Base-by-base conservation (phyloP, 1,140 invertebrate species). In the Pseudomyrmex gracilis region DNA sequence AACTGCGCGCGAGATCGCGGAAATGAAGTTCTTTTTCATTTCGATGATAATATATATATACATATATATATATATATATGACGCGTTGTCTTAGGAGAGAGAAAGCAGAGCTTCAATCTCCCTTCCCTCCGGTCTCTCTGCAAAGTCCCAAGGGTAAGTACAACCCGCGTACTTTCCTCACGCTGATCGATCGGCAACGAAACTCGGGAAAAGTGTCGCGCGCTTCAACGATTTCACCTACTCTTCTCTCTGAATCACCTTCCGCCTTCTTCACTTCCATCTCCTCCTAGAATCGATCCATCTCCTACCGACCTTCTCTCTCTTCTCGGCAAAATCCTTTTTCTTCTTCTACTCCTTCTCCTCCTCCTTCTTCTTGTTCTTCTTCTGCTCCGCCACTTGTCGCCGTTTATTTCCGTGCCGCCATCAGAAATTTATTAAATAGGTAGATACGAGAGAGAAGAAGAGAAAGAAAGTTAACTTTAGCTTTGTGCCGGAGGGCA, bases 361-460 rank as follows among this genome's bases (percentile, higher is more conserved):
- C 34, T 34, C 7, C 5, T 34, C 0, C 5, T 34, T 34, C 34
- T 34, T 34, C 5, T 34, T 5, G n/a, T n/a, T 34, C 5, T 34
- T 5, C 5, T 34, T 34, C 34, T 34, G 45, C 47, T 76, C 20
- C 49, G 70, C 43, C n/a, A 74, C 78, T 73, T 82, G 58, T 61
- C 78, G 58, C 47, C 78, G 24, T 73, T 73, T 73, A 74, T 82
- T 61, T 82, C 47, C 47, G 47, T 43, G 24, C 15, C 22, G 60
- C 70, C 43, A 58, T 73, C 45, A 55, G 55, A 83, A 83, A 77
- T 80, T 80, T 80, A 80, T 80, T 70, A 70, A 80, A 78, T 70
- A 70, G 24, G 15, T 70, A 15, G 43, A 78, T n/a, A 57, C 17
- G 17, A 45, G 34, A 45, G 63, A 17, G n/a, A 20, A n/a, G n/a